These are phyloP conservation scores for Archaeoteleia sp. DNA, from an alignment of 2,888 invertebrate genomes.

Conservation along the genomic window DNA sequence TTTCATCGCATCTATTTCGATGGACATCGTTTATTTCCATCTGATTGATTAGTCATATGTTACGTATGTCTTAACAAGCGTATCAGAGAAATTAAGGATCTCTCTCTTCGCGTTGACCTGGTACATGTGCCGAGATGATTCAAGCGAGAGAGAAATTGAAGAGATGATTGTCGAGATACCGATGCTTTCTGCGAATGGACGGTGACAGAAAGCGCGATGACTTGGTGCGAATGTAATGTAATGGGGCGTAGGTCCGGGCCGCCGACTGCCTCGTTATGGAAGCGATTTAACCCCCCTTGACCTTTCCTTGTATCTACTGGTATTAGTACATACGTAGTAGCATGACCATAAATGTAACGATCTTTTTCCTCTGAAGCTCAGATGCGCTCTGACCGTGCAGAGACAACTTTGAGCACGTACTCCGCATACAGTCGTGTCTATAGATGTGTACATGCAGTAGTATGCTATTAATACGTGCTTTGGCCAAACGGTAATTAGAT, in stretches of 20 bases:
- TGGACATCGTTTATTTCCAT: slow-evolving; percentile 5
- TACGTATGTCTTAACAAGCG: background rate
- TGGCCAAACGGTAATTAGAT: slow-evolving; percentile 70
- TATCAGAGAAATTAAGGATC: slow-evolving; percentile 21
- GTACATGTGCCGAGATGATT: slow-evolving; percentile 14
- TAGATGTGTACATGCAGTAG: slow-evolving; percentile 24
- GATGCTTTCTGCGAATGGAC: slow-evolving; percentile 27
- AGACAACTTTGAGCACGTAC: slow-evolving; percentile 15
- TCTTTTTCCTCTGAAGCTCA: slow-evolving; percentile 12
- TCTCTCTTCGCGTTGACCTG: slow-evolving; percentile 13
- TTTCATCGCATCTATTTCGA: slow-evolving; percentile 10
- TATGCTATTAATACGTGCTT: slow-evolving; percentile 68
- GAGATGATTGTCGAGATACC: slow-evolving; percentile 15
- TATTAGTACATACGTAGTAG: slow-evolving; percentile 25
- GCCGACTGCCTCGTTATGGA: slow-evolving; percentile 61
- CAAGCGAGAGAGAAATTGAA: slow-evolving; percentile 17
- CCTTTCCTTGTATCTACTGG: slow-evolving; percentile 54
- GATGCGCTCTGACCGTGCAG: background rate
- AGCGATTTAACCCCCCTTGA: slow-evolving; percentile 71
- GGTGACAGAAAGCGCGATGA: slow-evolving; percentile 44
- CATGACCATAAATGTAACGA: slow-evolving; percentile 23
- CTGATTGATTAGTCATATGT: slow-evolving; percentile 19
- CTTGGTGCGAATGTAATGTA: slow-evolving; percentile 49
- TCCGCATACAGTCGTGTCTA: slow-evolving; percentile 9
- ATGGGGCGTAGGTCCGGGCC: slow-evolving; percentile 54